phyloP scores from a whole-genome alignment of 2,113 vertebrate species.

The Equus quagga region DNA sequence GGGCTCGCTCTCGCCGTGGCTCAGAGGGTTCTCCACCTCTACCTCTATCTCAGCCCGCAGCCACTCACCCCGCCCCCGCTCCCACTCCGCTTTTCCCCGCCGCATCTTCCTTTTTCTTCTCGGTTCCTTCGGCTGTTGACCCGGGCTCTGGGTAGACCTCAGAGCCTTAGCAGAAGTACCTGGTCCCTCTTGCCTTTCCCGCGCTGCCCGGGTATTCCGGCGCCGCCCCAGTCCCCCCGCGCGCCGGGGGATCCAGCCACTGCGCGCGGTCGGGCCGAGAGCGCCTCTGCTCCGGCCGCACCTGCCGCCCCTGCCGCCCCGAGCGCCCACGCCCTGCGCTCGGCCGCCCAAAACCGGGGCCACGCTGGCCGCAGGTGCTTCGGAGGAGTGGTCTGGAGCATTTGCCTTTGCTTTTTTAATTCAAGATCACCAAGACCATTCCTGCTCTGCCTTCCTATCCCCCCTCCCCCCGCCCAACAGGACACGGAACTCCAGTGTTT shows the following conservation, averaged over 20 bases:
- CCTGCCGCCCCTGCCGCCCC: slow-evolving; percentile 46
- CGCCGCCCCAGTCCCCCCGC: neutral
- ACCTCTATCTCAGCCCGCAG: neutral
- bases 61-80: neutral
- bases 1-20: slow-evolving; percentile 74
- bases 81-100: neutral
- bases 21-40: neutral
- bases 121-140: neutral
- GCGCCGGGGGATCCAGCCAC: neutral
- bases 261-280: neutral
- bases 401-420: slow-evolving; percentile 44
- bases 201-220: neutral
- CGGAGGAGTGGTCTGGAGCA: neutral
- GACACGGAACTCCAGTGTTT: slow-evolving; percentile 64
- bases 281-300: slow-evolving; percentile 40
- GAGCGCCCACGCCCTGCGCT: slow-evolving; percentile 17
- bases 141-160: neutral
- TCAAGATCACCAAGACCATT: slow-evolving; percentile 23
- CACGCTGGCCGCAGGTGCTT: neutral
- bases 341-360: neutral
- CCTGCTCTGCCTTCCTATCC: neutral
- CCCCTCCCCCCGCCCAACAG: neutral
- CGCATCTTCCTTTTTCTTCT: slow-evolving; percentile 18
- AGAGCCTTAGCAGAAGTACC: neutral
- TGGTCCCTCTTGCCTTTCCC: neutral